A percentile compares a stretch with the other conserved stretches of the same genome.
These are phyloP conservation scores for Macrostomum cliftonense DNA, from an alignment of 2,888 invertebrate species.

Conservation along the genomic window DNA sequence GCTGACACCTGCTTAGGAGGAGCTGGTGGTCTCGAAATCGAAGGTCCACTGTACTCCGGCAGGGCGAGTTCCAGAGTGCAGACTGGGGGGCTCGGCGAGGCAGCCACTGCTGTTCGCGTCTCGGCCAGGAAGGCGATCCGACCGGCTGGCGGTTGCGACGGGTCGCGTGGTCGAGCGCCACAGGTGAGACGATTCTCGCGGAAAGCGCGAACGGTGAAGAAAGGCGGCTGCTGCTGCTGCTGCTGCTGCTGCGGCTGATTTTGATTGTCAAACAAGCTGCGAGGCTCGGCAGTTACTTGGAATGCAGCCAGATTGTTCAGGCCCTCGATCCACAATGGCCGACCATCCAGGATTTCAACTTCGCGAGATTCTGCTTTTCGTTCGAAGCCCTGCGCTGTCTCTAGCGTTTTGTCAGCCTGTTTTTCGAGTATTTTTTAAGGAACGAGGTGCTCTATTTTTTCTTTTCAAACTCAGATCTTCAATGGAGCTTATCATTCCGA, in stretches of 20 bases:
- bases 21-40: too few relatives aligned
- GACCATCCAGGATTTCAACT: slow-evolving; percentile 54
- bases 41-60: neutral
- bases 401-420: too few relatives aligned
- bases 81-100: neutral
- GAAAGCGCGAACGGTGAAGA: slow-evolving; percentile 61
- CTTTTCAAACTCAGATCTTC: too few relatives aligned
- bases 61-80: neutral
- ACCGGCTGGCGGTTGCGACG: slow-evolving; percentile 60
- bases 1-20: too few relatives aligned
- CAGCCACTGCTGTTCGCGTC: slow-evolving; percentile 37
- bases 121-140: slow-evolving; percentile 90
- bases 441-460: too few relatives aligned
- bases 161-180: slow-evolving; percentile 72
- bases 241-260: too few relatives aligned
- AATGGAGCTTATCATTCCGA: too few relatives aligned
- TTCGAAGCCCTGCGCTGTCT: too few relatives aligned
- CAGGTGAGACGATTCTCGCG: slow-evolving; percentile 89
- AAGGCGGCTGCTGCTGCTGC: too few relatives aligned
- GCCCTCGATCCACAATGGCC: slow-evolving; percentile 80
- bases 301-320: slow-evolving; percentile 86
- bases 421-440: too few relatives aligned
- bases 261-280: slow-evolving; percentile 60
- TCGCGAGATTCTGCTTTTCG: too few relatives aligned
- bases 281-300: slow-evolving; percentile 51